These are phyloP conservation scores for Miltochrista miniata DNA, from an alignment of 2,888 invertebrate genomes.

Conservation along the genomic window DNA sequence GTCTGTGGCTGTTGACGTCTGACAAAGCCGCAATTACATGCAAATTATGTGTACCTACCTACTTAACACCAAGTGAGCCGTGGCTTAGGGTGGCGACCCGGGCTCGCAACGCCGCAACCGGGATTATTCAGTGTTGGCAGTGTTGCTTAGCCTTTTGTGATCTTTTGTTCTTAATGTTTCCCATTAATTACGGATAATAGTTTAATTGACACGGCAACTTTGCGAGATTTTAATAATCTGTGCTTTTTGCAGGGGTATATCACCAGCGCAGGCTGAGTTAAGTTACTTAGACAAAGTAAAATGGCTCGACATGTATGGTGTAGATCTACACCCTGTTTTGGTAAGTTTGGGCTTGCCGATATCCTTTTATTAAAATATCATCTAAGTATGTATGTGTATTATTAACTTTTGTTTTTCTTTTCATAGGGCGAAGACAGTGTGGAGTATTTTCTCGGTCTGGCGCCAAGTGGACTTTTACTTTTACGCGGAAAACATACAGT, in stretches of 20 bases:
- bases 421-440: slow-evolving; percentile 96
- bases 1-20: slow-evolving; percentile 60
- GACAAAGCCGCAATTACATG: slow-evolving; percentile 79
- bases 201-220: slow-evolving; percentile 50
- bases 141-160: slow-evolving; percentile 54
- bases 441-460: slow-evolving; percentile 97
- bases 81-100: slow-evolving; percentile 44
- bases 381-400: slow-evolving; percentile 5
- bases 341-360: slow-evolving; percentile 78
- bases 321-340: slow-evolving; percentile 97
- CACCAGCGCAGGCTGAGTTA: slow-evolving; percentile 96
- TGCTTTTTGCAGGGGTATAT: slow-evolving; percentile 87
- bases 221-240: slow-evolving; percentile 26
- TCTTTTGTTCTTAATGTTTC: slow-evolving; percentile 48
- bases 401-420: slow-evolving; percentile 17
- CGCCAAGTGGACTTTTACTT: slow-evolving; percentile 97
- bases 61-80: slow-evolving; percentile 61
- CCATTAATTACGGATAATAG: slow-evolving; percentile 61
- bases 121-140: slow-evolving; percentile 60
- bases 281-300: slow-evolving; percentile 98
- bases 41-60: slow-evolving; percentile 77
- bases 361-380: neutral
- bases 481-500: slow-evolving; percentile 97
- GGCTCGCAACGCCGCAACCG: slow-evolving; percentile 32
- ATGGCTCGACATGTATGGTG: slow-evolving; percentile 99